A percentile compares a stretch with the other conserved stretches of the same genome.
Evolutionary conservation across 1,140 invertebrate genomes (phyloP).

Genomic region (Scaptomyza pallida): DNA sequence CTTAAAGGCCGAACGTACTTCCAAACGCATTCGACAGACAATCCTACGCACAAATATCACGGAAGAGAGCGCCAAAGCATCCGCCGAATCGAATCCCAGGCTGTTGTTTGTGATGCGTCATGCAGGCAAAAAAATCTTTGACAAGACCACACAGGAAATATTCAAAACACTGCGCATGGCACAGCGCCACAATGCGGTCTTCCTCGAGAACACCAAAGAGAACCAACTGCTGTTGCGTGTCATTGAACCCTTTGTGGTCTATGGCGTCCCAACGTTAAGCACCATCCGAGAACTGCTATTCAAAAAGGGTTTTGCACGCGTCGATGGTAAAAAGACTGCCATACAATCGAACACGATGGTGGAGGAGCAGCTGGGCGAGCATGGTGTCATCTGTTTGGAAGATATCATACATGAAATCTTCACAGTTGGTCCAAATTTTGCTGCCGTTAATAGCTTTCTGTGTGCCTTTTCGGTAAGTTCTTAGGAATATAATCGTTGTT

Average conservation of each 20-base stretch:
- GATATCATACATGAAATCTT: conserved; percentile 83
- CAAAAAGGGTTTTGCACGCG: conserved; percentile 78
- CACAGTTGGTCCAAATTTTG: conserved; percentile 81
- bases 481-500: not conserved
- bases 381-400: conserved; percentile 81
- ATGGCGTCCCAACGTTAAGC: conserved; percentile 69
- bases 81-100: conserved; percentile 63
- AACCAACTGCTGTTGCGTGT: conserved; percentile 76
- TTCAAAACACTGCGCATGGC: conserved; percentile 62
- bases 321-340: conserved; percentile 74
- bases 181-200: conserved; percentile 71
- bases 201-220: conserved; percentile 76
- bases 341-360: conserved; percentile 82
- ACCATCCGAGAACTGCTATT: conserved; percentile 80
- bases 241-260: conserved; percentile 81
- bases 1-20: conserved; percentile 76
- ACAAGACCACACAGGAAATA: conserved; percentile 74
- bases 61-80: conserved; percentile 53
- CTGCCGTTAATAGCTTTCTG: conserved; percentile 61
- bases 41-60: conserved; percentile 68
- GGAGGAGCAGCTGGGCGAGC: conserved; percentile 73
- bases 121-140: conserved; percentile 78
- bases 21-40: conserved; percentile 73
- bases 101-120: conserved; percentile 79
- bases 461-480: conserved; percentile 69